Conservation (phyloP, 2,888 invertebrate species). For the Oscheius sp. region DNA sequence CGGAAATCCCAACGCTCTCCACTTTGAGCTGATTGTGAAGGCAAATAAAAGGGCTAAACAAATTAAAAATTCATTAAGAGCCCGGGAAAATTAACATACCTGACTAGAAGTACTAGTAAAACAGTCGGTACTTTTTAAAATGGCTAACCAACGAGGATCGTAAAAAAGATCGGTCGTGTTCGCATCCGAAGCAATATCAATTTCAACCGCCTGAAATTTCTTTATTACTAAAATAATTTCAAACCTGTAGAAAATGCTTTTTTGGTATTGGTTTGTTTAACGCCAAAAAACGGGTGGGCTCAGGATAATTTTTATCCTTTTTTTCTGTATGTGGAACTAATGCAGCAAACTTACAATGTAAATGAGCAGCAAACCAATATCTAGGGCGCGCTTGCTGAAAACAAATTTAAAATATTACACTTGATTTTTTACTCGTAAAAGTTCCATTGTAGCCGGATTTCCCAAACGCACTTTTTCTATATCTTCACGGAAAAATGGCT, state of each 20-base stretch:
- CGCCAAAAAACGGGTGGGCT: constrained; percentile 62
- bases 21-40: constrained; percentile 79
- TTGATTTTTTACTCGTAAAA: constrained; percentile 71
- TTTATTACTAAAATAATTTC: not conserved
- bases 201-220: constrained; percentile 42
- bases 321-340: constrained; percentile 82
- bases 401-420: not conserved
- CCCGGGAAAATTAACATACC: constrained; percentile 16
- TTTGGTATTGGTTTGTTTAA: constrained; percentile 85
- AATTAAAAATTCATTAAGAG: not conserved
- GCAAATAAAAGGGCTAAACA: constrained; percentile 79
- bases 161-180: constrained; percentile 75
- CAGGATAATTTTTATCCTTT: constrained; percentile 31
- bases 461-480: constrained; percentile 85
- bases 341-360: constrained; percentile 94
- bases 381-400: constrained; percentile 82
- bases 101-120: constrained; percentile 39
- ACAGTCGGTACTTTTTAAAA: constrained; percentile 84
- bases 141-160: constrained; percentile 92
- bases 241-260: constrained; percentile 86
- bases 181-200: constrained; percentile 51
- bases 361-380: constrained; percentile 96
- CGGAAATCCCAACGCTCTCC: constrained; percentile 74
- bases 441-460: constrained; percentile 83
- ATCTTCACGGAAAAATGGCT: constrained; percentile 77